Evolutionary conservation across 2,888 invertebrate species (phyloP).

Genomic region (Arrhopalites spinosus): DNA sequence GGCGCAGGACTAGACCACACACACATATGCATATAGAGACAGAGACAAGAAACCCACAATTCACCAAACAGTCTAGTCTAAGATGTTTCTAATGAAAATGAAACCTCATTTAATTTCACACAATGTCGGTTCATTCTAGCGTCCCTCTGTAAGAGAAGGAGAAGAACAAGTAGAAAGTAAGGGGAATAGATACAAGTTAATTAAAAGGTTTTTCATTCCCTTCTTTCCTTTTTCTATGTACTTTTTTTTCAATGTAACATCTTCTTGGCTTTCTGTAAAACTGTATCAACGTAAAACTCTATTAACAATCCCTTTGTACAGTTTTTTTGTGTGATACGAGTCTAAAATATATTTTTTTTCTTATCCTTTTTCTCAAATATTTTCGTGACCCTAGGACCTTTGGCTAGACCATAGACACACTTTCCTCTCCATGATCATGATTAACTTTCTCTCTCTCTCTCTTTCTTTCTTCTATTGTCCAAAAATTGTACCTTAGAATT

Average conservation of each 20-base stretch:
- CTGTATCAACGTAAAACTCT: too few species aligned
- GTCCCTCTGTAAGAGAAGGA: neutral
- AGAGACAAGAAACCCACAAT: neutral
- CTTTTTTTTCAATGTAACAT: too few species aligned
- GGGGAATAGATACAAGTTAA: constrained; percentile 14
- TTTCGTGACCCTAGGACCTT: neutral
- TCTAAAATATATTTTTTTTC: too few species aligned
- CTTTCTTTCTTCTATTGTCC: neutral
- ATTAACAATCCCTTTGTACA: too few species aligned
- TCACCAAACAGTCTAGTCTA: neutral
- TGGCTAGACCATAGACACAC: too few species aligned
- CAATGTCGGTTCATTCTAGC: neutral
- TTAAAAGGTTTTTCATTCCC: constrained; percentile 9
- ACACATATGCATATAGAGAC: neutral
- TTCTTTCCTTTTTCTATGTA: neutral
- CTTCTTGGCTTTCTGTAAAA: too few species aligned
- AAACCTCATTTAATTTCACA: neutral
- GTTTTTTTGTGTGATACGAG: too few species aligned
- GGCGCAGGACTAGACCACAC: neutral
- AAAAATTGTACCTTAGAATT: too few species aligned
- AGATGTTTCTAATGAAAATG: constrained; percentile 10
- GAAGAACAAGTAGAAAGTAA: neutral
- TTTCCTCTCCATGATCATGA: neutral
- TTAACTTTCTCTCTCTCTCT: neutral
- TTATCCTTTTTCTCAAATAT: neutral